Conservation (phyloP, 2,888 invertebrate genomes). For the Octodonta nipae region DNA sequence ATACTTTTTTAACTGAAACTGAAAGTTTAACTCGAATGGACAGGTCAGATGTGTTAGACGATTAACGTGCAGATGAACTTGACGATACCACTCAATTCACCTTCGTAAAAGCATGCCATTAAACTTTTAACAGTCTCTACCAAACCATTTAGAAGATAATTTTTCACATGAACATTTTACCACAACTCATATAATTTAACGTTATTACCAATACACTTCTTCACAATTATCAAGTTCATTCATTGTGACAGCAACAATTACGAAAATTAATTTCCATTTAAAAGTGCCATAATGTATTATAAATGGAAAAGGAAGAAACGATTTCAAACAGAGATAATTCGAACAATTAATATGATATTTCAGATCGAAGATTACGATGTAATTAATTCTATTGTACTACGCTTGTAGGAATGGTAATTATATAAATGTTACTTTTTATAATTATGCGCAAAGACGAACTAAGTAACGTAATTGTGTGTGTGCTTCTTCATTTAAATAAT, state of each 20-base stretch:
- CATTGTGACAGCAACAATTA: conserved; percentile 1
- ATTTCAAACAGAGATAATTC: background rate
- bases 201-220: background rate
- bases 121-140: background rate
- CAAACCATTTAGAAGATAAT: conserved; percentile 1
- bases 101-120: too few species aligned
- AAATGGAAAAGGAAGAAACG: background rate
- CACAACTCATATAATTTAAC: background rate
- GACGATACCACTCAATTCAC: too few species aligned
- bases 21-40: too few species aligned
- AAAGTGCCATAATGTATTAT: conserved; percentile 1
- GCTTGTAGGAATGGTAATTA: background rate
- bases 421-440: conserved; percentile 1
- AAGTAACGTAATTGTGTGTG: conserved; percentile 2
- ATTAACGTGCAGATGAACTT: too few species aligned
- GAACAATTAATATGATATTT: conserved; percentile 1
- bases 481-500: background rate
- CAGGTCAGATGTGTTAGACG: too few species aligned
- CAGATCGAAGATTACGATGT: background rate
- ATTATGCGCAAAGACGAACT: conserved; percentile 1
- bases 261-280: conserved; percentile 2
- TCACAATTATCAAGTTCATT: background rate
- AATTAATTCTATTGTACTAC: conserved; percentile 1
- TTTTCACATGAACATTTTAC: conserved; percentile 1
- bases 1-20: too few species aligned